A percentile compares a stretch with the other conserved stretches of the same genome.
Evolutionary conservation across 2,888 invertebrate genomes (phyloP).

Genomic region (Odontomyia ornata): DNA sequence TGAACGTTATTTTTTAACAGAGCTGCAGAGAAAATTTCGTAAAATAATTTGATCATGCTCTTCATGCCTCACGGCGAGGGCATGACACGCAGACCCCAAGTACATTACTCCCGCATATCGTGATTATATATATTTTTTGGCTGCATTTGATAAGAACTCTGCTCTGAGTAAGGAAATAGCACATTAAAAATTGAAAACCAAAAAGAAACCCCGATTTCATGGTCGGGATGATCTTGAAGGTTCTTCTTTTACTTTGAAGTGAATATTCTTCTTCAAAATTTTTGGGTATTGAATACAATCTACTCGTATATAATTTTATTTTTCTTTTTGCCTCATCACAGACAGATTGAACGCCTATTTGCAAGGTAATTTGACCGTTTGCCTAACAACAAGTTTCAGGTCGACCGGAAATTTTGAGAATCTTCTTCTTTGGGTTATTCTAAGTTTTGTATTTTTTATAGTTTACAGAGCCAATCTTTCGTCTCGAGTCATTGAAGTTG

Average conservation of each 20-base stretch:
- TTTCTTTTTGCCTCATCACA: too few species aligned
- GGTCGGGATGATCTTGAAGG: neutral
- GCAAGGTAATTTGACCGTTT: neutral
- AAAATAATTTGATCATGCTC: neutral
- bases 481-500: neutral
- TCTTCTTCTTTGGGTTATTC: neutral
- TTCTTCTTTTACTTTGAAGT: too few species aligned
- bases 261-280: too few species aligned
- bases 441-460: neutral
- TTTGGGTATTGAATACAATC: too few species aligned
- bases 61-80: neutral
- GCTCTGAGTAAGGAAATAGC: too few species aligned
- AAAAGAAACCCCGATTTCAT: constrained; percentile 4
- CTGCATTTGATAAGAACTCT: neutral
- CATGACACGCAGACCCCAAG: neutral
- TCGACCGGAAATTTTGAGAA: constrained; percentile 20
- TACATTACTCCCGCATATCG: neutral
- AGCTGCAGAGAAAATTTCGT: too few species aligned
- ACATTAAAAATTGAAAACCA: neutral
- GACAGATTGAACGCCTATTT: too few species aligned
- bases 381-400: neutral
- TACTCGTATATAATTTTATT: too few species aligned
- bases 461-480: neutral
- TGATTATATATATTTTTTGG: neutral
- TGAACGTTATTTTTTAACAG: too few species aligned